Evolutionary conservation across 2,888 invertebrate genomes (phyloP).

Genomic region (Diplazon laetatorius): DNA sequence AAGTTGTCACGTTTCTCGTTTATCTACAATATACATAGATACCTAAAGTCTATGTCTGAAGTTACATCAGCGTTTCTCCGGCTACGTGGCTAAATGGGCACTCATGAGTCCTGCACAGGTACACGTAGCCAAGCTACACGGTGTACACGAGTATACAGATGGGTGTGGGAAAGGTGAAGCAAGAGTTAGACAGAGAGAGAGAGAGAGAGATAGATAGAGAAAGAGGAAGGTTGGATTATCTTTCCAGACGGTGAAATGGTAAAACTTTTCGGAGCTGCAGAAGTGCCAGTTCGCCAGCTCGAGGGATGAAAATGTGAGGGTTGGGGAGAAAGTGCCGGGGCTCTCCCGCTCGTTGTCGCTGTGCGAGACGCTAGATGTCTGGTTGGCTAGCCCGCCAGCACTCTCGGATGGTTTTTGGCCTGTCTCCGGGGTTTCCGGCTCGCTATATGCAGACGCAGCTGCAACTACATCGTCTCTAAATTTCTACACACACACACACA

Average conservation of each 20-base stretch:
- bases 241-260: conserved; percentile 77
- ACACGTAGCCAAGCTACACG: conserved; percentile 25
- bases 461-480: conserved; percentile 34
- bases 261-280: conserved; percentile 73
- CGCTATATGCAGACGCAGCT: conserved; percentile 65
- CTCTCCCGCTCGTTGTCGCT: conserved; percentile 28
- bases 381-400: conserved; percentile 22
- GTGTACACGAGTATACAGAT: conserved; percentile 30
- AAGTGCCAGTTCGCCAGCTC: conserved; percentile 44
- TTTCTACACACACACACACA: conserved; percentile 2
- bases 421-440: conserved; percentile 51
- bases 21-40: too few relatives aligned
- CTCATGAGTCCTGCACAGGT: conserved; percentile 56
- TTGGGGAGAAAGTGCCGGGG: conserved; percentile 63
- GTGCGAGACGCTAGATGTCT: conserved; percentile 38
- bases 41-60: conserved; percentile 1
- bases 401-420: conserved; percentile 63
- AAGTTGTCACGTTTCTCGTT: conserved; percentile 33
- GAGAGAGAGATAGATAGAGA: too few relatives aligned
- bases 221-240: conserved; percentile 74
- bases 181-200: too few relatives aligned
- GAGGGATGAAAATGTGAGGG: conserved; percentile 64
- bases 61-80: conserved; percentile 53
- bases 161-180: conserved; percentile 47
- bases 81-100: conserved; percentile 52